Evolutionary conservation across 2,888 invertebrate genomes (phyloP), one percentile per base, ranked within the genome.

Genomic region (Ormyrus nitidulus): DNA sequence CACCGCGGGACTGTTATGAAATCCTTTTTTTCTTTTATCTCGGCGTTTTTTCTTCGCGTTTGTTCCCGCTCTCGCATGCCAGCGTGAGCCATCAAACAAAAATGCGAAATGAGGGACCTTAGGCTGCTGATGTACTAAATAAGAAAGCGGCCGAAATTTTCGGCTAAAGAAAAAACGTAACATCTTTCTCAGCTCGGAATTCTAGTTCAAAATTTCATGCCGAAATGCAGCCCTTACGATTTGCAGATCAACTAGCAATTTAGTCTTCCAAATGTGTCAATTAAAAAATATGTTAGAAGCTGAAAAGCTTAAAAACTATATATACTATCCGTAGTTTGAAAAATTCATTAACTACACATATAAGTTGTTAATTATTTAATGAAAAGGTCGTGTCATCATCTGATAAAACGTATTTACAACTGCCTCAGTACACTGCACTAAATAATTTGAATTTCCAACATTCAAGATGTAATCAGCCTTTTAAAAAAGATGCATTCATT

Each of bases 1-100:
- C 81, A 84, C 81, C 81, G 82, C 81, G 78, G 83, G 79, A 85
- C 83, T 85, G 84, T 83, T 85, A 84, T 85, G 85, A 84, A 85
- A 85, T 85, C 83, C 11, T 59, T 73, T 19, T 10, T 44, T 73
- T 10, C 49, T 56, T 51, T 56, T 54, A 64, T 66, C 66, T 59
- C 51, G 58, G 61, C 51, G 48, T 61, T 34, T 62, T 34, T 34
- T 34, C 34, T 72, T 13, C 59, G 11, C 51, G 53, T 75, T 68
- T 53, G 44, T 54, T 54, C 46, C 8, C 59, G 65, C 9, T 13
- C 51, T 46, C 44, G 49, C 10, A 49, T 13, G 46, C 46, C 11
- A 65, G 49, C 19, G 48, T 49, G 54, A 61, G 72, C 46, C 34
- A 65, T 72, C 49, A 77, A 77, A 66, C 51, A 58, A 66, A 72